Evolutionary conservation across 2,888 invertebrate species (phyloP).

Genomic region (Lypha dubia): DNA sequence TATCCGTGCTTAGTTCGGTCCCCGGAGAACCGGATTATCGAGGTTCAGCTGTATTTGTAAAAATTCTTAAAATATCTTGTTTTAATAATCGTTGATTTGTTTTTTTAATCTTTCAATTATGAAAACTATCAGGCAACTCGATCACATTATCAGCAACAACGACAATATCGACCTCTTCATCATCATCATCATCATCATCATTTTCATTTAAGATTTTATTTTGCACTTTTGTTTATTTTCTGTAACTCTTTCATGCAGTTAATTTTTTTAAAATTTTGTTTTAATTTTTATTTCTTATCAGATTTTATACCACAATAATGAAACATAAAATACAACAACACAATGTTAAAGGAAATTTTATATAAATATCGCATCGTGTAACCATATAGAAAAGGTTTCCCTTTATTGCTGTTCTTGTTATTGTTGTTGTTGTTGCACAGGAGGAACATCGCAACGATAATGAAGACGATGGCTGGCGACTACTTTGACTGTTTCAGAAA

Average conservation of each 20-base stretch:
- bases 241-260: neutral
- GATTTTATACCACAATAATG: conserved; percentile 70
- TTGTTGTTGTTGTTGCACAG: conserved; percentile 15
- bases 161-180: conserved; percentile 40
- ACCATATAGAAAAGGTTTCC: conserved; percentile 45
- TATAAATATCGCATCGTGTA: conserved; percentile 33
- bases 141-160: conserved; percentile 39
- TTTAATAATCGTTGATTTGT: too few relatives aligned
- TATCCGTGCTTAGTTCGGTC: too few relatives aligned
- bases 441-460: conserved; percentile 12
- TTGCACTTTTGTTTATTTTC: neutral
- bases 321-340: conserved; percentile 59
- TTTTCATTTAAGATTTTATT: conserved; percentile 58
- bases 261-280: conserved; percentile 12
- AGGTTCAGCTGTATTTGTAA: too few relatives aligned
- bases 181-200: conserved; percentile 58
- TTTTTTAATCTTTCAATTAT: too few relatives aligned
- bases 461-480: conserved; percentile 23
- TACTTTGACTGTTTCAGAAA: conserved; percentile 59
- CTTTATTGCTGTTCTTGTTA: too few relatives aligned
- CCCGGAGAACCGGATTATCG: too few relatives aligned
- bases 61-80: too few relatives aligned
- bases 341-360: conserved; percentile 48
- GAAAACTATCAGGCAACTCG: conserved; percentile 23
- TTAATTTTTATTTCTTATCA: conserved; percentile 63